A percentile compares a stretch with the other conserved stretches of the same genome.
Evolutionary conservation across 2,888 invertebrate species (phyloP).

Genomic region (Amorpha juglandis): DNA sequence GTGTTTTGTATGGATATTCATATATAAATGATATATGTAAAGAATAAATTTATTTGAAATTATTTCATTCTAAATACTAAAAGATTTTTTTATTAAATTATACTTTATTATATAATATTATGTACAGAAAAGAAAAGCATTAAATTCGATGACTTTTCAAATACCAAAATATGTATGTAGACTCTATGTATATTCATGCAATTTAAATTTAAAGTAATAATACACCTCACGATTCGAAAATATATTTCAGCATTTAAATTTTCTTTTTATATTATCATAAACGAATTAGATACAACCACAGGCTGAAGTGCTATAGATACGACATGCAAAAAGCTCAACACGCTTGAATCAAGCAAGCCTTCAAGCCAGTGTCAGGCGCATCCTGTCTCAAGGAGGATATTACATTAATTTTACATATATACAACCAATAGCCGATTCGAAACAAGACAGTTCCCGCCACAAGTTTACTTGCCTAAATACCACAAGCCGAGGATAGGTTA

Average conservation of each 20-base stretch:
- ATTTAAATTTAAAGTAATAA: neutral
- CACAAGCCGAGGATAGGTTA: slow-evolving; percentile 69
- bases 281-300: slow-evolving; percentile 24
- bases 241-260: neutral
- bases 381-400: slow-evolving; percentile 61
- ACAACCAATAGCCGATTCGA: slow-evolving; percentile 38
- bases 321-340: slow-evolving; percentile 47
- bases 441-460: slow-evolving; percentile 64
- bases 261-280: neutral
- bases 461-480: slow-evolving; percentile 72
- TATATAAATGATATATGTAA: neutral
- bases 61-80: neutral
- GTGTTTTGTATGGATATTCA: too few species aligned
- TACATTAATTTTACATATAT: slow-evolving; percentile 52
- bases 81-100: neutral
- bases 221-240: neutral
- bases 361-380: slow-evolving; percentile 52
- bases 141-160: too few species aligned
- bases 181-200: neutral
- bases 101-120: neutral
- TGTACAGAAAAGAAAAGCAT: too few species aligned
- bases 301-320: slow-evolving; percentile 24
- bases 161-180: too few species aligned
- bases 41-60: neutral
- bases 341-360: slow-evolving; percentile 40